Evolutionary conservation across 2,888 invertebrate genomes (phyloP).

Genomic region (Stenoptilia bipunctidactyla): DNA sequence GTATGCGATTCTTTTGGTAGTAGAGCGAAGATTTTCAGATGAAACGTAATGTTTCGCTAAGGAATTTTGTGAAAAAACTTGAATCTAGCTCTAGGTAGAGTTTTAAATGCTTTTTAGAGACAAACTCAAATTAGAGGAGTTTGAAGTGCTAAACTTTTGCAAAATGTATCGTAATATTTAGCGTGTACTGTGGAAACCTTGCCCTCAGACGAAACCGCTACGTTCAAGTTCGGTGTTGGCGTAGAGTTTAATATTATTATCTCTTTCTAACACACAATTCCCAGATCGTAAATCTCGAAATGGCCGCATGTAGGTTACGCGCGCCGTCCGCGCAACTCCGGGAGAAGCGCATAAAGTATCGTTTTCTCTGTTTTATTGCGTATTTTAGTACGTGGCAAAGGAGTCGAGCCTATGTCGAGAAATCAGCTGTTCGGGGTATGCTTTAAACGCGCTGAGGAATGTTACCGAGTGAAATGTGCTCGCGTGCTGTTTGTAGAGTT

Average conservation of each 20-base stretch:
- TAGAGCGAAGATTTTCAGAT: slow-evolving; percentile 32
- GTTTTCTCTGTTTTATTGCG: slow-evolving; percentile 70
- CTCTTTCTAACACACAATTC: slow-evolving; percentile 70
- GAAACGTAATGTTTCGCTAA: too few relatives aligned
- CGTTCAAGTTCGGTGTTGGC: slow-evolving; percentile 53
- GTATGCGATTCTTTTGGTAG: slow-evolving; percentile 45
- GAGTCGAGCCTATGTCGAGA: slow-evolving; percentile 62
- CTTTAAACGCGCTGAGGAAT: slow-evolving; percentile 70
- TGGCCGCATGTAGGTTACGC: slow-evolving; percentile 73
- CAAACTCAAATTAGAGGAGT: too few relatives aligned
- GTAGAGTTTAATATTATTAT: slow-evolving; percentile 64
- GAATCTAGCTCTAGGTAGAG: not conserved
- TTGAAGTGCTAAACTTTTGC: not conserved
- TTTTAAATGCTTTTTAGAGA: too few relatives aligned
- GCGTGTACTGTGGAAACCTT: slow-evolving; percentile 43
- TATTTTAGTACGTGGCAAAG: slow-evolving; percentile 62
- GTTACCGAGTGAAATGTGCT: slow-evolving; percentile 63
- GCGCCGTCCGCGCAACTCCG: slow-evolving; percentile 64
- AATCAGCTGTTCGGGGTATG: slow-evolving; percentile 71
- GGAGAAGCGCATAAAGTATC: slow-evolving; percentile 66
- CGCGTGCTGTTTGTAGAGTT: slow-evolving; percentile 30
- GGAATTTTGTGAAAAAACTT: slow-evolving; percentile 8
- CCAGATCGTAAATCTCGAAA: slow-evolving; percentile 73
- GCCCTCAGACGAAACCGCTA: slow-evolving; percentile 47
- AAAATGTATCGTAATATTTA: slow-evolving; percentile 22